Evolutionary conservation across 2,888 invertebrate species (phyloP), one percentile per base, ranked within the genome.

Genomic region (Anoplius nigerrimus): DNA sequence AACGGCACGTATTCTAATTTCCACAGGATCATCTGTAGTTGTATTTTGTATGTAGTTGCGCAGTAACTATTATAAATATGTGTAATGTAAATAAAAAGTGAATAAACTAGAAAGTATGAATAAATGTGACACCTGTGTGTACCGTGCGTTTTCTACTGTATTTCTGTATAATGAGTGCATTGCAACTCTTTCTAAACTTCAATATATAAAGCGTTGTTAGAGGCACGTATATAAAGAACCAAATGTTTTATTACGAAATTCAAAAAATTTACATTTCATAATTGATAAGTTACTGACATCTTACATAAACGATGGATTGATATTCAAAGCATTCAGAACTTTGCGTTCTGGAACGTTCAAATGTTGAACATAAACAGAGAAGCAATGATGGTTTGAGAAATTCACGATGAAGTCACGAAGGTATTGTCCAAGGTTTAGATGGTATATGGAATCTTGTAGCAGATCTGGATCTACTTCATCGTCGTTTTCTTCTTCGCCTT

Each of bases 321-420:
- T 85, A 62, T 83, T 85, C 51, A 88, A 75, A 71, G 74, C 85
- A 43, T 79, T 84, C 51, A 93, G 86, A 1, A 91, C 89, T 77
- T 90, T 89, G 70, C 90, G 89, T 81, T 94, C 94, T 0, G 88
- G 80, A 8, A 89, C 88, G 74, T 90, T 93, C 42, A 93, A 89
- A 84, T 94, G 93, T 62, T 90, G 90, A 57, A 89, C 89, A 82
- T 93, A 94, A 75, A 90, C 90, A 2, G 88, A 88, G 77, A 93
- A 94, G 78, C 91, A 92, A 66, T 92, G 92, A 83, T 92, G 92
- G 52, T 90, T 91, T 5, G 92, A 91, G 64, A 94, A 91, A 27
- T 92, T 91, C 68, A 90, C 90, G 6, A 94, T 81, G 81, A 93
- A 94, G 77, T 93, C 92, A 1, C 91, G 91, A 53, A 94, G 86